Base-by-base conservation (phyloP, 2,797 vertebrate species). In the Lepus oiostolus region DNA sequence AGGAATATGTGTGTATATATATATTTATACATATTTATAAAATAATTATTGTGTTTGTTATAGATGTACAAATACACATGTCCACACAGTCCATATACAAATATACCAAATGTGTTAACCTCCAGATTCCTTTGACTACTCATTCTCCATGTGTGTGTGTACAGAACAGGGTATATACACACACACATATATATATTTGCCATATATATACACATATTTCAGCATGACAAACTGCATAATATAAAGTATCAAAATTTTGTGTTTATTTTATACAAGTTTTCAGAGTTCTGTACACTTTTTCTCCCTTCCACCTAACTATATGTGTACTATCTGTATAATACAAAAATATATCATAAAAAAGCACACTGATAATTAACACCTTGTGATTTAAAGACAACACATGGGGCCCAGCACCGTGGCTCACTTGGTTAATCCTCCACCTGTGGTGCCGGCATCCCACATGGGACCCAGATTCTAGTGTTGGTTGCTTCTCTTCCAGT, bases 351-450 rank as follows among this genome's bases (percentile, higher is more conserved):
- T 60, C n/a, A 60, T 35, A 79, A 79, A 60, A 60, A 80, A 12
- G 17, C 21, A 58, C 22, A 38, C 9, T 60, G 4, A 35, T 14
- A 21, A 26, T 80, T 22, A 60, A 3, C 3, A 35, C 14, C 54
- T 80, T 80, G 21, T 12, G 17, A 14, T 16, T 80, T 21, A 60
- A 80, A 60, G 50, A 58, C 14, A 16, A 96, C 97, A 96, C 96
- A 90, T 97, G 50, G 42, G 42, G 42, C 7, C 42, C 42, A 42
- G 42, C 8, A 42, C 7, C 42, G 7, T 42, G 42, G 42, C 42
- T 42, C 42, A 42, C 42, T 42, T 8, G 42, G 42, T 1, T 42
- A 42, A 9, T 42, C 42, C 42, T 42, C 8, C 1, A 1, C 42
- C 42, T 42, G 42, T 8, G 7, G 42, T 9, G 7, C 42, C 1